These are phyloP conservation scores for Axinella damicornis DNA, from an alignment of 37 sponge, comb jelly and placozoan genomes.

Conservation along the genomic window DNA sequence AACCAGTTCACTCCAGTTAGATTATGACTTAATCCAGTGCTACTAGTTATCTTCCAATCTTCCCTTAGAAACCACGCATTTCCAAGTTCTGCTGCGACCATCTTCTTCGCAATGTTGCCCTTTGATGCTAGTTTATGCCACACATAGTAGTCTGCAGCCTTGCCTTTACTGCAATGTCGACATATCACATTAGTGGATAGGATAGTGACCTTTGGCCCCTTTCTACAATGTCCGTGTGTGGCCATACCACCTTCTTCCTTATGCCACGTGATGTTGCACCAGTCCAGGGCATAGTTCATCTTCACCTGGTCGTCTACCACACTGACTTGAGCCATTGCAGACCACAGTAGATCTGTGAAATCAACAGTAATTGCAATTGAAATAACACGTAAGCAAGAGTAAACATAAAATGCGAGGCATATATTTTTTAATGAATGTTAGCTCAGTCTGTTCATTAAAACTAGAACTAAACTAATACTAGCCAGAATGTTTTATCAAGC, in stretches of 20 bases:
- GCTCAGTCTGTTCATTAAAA: too few relatives aligned
- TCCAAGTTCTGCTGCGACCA: neutral
- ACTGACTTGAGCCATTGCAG: too few relatives aligned
- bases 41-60: constrained; percentile 7
- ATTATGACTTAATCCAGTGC: neutral
- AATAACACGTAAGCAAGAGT: too few relatives aligned
- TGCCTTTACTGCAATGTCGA: constrained; percentile 4
- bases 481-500: too few relatives aligned
- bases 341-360: neutral
- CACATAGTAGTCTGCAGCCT: constrained; percentile 10
- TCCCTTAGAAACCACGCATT: constrained; percentile 21
- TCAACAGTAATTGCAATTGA: too few relatives aligned
- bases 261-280: constrained; percentile 20
- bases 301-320: constrained; percentile 64
- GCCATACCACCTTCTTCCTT: neutral
- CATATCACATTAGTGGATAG: constrained; percentile 35
- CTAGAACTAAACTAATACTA: too few relatives aligned
- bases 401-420: too few relatives aligned
- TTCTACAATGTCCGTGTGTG: neutral
- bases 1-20: constrained; percentile 27
- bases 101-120: constrained; percentile 2
- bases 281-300: constrained; percentile 42
- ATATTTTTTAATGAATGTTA: too few relatives aligned
- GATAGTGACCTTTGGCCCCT: constrained; percentile 42
- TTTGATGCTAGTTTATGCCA: constrained; percentile 31